Evolutionary conservation across 2,888 invertebrate genomes (phyloP), one percentile per base, ranked within the genome.

Genomic region (Sminthurinus aureus): DNA sequence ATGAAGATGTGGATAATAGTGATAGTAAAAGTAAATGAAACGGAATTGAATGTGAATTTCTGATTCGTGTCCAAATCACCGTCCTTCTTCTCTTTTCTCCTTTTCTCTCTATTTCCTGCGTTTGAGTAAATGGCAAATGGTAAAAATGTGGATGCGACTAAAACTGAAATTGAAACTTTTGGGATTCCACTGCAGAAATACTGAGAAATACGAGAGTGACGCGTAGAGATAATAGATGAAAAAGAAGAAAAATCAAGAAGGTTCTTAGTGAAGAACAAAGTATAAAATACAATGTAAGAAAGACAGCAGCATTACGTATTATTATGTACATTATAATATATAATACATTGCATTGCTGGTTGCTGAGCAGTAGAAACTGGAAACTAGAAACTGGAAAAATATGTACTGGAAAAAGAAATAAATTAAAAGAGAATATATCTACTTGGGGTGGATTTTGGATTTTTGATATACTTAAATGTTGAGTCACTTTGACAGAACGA

Each of bases 11-110:
- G 71, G 79, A 79, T 79, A 51, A 71, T 80, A 73, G 71, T 73
- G 80, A 80, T 80, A 73, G 80, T 20, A 73, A 80, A 80, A 80
- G 51, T 80, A 80, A 80, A 80, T 80, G 80, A 80, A 80, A 80
- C 71, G 80, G 80, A 80, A 80, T 38, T 80, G 71, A 71, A 71
- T 58, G 58, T 15, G 15, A 18, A 58, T 13, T 80, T 80, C 80
- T 58, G 71, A 79, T 38, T 71, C 22, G 50, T n/a, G 71, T 80
- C 80, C 71, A 80, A 80, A 79, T 69, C 50, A 50, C 80, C 12
- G 3, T 52, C 22, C 52, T 73, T 71, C 51, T 24, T 38, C 69
- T 9, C 38, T n/a, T n/a, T n/a, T 64, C 64, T 77, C 22, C 64
- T 77, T 12, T 64, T 66, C 66, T 66, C 66, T 64, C 58, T 58